Base-by-base conservation (phyloP, 2,113 vertebrate genomes). In the Etheostoma cragini region DNA sequence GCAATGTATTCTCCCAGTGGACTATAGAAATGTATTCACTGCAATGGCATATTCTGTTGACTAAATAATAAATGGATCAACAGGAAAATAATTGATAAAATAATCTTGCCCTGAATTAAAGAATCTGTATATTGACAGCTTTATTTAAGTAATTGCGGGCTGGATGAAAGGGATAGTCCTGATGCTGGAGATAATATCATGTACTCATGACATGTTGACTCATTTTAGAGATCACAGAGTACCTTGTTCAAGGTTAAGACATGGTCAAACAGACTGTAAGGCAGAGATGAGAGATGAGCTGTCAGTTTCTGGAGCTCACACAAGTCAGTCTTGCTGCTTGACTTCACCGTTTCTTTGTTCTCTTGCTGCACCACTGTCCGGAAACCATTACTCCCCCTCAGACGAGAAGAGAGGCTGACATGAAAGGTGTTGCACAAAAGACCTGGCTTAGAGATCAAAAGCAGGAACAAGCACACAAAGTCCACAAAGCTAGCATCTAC, bases 261-360 rank as follows among this genome's bases (percentile, higher is more conserved):
- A 53, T 56, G 72, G 74, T 53, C 49, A 85, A 72, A 85, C 35
- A n/a, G 61, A 72, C 64, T 76, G 33, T 57, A 74, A 84, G 78
- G 81, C 14, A 47, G 64, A 67, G 69, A 88, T 88, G 89, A 93
- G 81, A 87, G 88, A 82, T 71, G 68, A 81, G 78, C 72, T 86
- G 81, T 91, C 80, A 66, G 85, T 73, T 76, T 80, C 76, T 58
- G 58, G 45, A 76, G 66, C 87, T 73, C 65, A 78, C 56, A 66
- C 33, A 2, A 76, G 76, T 81, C 71, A 50, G 62, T 78, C 66
- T 67, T 30, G 16, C 57, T 22, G 64, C 56, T 75, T 47, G 42
- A 71, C 88, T 84, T 72, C 80, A 50, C 73, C 47, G 45, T 60
- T 56, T 42, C 83, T 90, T 87, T 91, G 85, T 90, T 88, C 81